Evolutionary conservation across 2,888 invertebrate species (phyloP).

Genomic region (Cataglyphis livida): DNA sequence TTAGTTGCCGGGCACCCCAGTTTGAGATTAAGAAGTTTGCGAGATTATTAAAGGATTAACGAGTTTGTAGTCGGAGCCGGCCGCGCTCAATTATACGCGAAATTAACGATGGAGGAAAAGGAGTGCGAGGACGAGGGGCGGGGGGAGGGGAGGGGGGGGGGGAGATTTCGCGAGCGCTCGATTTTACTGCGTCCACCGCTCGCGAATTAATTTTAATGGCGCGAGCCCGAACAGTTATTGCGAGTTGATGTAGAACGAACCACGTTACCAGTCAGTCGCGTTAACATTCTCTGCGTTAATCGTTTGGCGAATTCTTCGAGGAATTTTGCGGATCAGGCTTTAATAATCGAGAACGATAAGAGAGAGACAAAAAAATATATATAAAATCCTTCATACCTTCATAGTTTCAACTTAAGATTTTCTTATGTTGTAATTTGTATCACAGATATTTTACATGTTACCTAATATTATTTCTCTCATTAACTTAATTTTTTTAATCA

Average conservation of each 20-base stretch:
- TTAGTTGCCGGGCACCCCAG: constrained; percentile 49
- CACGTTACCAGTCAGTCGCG: background rate
- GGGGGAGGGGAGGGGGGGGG: no score
- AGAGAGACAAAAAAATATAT: background rate
- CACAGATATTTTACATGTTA: background rate
- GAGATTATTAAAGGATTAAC: constrained; percentile 54
- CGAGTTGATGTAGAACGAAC: constrained; percentile 13
- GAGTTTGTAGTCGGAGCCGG: constrained; percentile 47
- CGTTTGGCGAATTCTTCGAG: background rate
- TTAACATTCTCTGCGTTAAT: constrained; percentile 23
- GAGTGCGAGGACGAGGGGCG: no score
- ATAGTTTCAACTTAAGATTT: background rate
- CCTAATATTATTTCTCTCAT: background rate
- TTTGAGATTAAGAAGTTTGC: constrained; percentile 52
- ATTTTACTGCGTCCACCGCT: constrained; percentile 35
- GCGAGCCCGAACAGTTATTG: constrained; percentile 12
- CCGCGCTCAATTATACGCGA: constrained; percentile 54
- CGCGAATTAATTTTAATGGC: constrained; percentile 48
- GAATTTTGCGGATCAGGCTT: background rate
- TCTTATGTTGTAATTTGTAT: background rate
- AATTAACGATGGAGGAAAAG: constrained; percentile 43
- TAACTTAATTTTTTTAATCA: background rate
- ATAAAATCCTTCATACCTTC: background rate
- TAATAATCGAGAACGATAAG: background rate
- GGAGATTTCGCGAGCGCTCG: constrained; percentile 24